Conservation (phyloP, 2,888 invertebrate genomes). For the Lordiphosa andalusiaca region DNA sequence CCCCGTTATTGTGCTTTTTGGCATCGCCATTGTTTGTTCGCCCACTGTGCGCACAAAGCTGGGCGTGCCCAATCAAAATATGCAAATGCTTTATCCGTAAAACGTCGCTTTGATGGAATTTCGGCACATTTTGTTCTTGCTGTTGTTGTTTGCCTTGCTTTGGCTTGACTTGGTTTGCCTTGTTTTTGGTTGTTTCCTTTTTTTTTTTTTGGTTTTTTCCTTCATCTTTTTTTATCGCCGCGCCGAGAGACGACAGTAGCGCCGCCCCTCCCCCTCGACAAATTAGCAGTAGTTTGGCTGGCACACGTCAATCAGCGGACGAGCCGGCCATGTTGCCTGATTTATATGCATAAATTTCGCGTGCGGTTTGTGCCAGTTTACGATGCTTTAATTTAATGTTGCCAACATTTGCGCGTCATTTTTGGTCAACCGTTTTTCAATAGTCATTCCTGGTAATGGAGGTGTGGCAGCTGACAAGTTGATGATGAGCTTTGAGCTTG, state of each 20-base stretch:
- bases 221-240: constrained; percentile 30
- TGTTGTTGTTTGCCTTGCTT: constrained; percentile 47
- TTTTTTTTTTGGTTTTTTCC: neutral
- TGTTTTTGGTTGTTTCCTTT: constrained; percentile 37
- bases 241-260: constrained; percentile 8
- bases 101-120: constrained; percentile 70
- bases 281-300: constrained; percentile 63
- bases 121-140: constrained; percentile 60
- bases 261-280: constrained; percentile 21
- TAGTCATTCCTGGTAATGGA: constrained; percentile 52
- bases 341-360: constrained; percentile 68
- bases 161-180: constrained; percentile 46
- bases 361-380: constrained; percentile 58
- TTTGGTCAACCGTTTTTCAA: constrained; percentile 59
- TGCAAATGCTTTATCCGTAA: constrained; percentile 71
- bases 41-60: constrained; percentile 48
- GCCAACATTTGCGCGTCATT: constrained; percentile 72
- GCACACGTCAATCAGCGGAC: constrained; percentile 58
- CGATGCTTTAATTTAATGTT: constrained; percentile 67
- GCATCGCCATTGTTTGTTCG: constrained; percentile 60
- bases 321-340: constrained; percentile 38
- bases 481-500: constrained; percentile 21
- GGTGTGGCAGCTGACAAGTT: constrained; percentile 33
- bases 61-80: constrained; percentile 72
- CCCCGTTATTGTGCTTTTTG: constrained; percentile 17